Conservation (phyloP, 2,888 invertebrate genomes). For the Eremobia ochroleuca region DNA sequence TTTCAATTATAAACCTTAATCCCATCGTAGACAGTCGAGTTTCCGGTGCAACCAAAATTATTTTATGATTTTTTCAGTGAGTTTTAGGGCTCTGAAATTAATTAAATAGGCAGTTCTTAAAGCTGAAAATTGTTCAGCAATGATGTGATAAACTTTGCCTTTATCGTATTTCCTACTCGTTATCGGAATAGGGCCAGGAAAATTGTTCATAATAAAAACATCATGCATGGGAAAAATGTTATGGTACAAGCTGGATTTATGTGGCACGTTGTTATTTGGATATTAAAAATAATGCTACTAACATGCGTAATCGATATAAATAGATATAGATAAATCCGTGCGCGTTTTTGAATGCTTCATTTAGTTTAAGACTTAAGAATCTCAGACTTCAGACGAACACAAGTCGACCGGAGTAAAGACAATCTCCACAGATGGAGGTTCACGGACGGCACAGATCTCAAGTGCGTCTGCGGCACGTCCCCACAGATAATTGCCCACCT, state of each 20-base stretch:
- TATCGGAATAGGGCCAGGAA: neutral
- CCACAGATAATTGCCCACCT: too few relatives aligned
- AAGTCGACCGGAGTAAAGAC: too few relatives aligned
- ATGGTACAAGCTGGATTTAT: neutral
- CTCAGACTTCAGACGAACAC: too few relatives aligned
- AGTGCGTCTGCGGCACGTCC: too few relatives aligned
- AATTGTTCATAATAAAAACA: neutral
- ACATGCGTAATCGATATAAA: neutral
- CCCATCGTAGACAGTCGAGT: neutral
- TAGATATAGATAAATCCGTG: neutral
- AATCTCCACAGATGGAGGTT: too few relatives aligned
- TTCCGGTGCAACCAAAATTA: neutral
- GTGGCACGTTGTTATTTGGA: neutral
- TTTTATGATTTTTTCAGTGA: neutral
- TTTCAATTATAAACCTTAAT: conserved; percentile 3
- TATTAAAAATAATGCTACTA: neutral
- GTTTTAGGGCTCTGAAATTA: conserved; percentile 7
- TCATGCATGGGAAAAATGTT: neutral
- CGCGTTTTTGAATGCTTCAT: too few relatives aligned
- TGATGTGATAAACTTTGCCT: neutral
- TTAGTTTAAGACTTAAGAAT: neutral
- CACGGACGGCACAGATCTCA: too few relatives aligned
- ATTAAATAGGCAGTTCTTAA: neutral
- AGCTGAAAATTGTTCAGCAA: neutral
- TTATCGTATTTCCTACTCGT: neutral